Evolutionary conservation across 2,888 invertebrate genomes (phyloP), one percentile per base, ranked within the genome.

Genomic region (Cerastis rubricosa): DNA sequence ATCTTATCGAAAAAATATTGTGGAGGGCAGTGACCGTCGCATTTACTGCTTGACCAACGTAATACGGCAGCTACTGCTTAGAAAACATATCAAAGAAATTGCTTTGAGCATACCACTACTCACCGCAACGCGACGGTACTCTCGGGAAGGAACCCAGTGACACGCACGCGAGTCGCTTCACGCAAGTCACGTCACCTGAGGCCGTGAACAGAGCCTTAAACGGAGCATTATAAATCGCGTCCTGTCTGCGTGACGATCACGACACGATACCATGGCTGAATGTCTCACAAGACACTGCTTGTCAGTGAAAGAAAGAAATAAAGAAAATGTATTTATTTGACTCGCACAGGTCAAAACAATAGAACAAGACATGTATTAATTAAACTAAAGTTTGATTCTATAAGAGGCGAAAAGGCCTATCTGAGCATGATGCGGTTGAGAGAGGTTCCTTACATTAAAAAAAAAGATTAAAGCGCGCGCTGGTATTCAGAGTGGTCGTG

Each of bases 231-330:
- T 43, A 54, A 47, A 81, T 69, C 22, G 66, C 66, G 51, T 47
- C 29, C 14, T 54, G 25, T n/a, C 43, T 57, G 80, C 75, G 77
- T 84, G 86, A 76, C 75, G 69, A 81, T 54, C 71, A 67, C 59
- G 29, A 61, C 72, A 80, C 71, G 47, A 35, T 61, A 68, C 57
- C 29, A 68, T 70, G 59, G 80, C 19, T 29, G 12, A 43, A 61
- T 74, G 3, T 17, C 17, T 59, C 59, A 29, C 59, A 59, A 7
- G 25, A 29, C 8, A 17, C 17, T 17, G 8, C 14, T n/a, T 9
- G 22, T 22, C 2, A 51, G 11, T n/a, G n/a, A 54, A 54, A n/a
- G 11, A 51, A 19, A 22, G 9, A 54, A 54, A n/a, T 3, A 51
- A 19, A 22, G 9, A 22, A n/a, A 11, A 51, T 2, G 22, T 22